Percentiles rank a stretch among this genome's conserved stretches.
These are phyloP conservation scores for Neodiprion lecontei DNA, from an alignment of 1,140 invertebrate species.

Conservation along the genomic window DNA sequence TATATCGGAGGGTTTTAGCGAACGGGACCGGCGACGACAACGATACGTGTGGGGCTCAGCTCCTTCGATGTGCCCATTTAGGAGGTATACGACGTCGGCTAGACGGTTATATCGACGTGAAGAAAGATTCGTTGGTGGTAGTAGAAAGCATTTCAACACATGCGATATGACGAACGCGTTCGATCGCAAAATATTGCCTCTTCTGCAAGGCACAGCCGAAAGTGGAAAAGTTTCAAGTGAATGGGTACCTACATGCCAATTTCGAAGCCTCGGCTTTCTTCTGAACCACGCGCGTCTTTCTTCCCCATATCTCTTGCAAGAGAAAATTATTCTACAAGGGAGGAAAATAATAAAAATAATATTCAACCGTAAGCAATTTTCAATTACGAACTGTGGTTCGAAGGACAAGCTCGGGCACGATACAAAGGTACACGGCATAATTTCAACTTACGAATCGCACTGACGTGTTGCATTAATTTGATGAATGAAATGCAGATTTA, in stretches of 20 bases:
- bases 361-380: neutral
- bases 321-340: neutral
- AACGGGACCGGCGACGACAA: too few relatives aligned
- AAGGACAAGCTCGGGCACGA: neutral
- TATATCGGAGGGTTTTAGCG: too few relatives aligned
- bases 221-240: slow-evolving; percentile 33
- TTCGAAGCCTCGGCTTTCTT: slow-evolving; percentile 12
- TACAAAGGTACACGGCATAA: neutral
- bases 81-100: neutral
- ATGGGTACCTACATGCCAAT: slow-evolving; percentile 2
- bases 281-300: neutral
- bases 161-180: slow-evolving; percentile 35
- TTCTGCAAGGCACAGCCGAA: slow-evolving; percentile 16
- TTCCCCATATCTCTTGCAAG: neutral
- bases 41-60: too few relatives aligned
- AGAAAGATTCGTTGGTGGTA: neutral
- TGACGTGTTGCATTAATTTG: too few relatives aligned
- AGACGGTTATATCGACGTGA: neutral
- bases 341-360: neutral
- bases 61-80: too few relatives aligned
- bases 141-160: neutral
- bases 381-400: neutral
- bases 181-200: slow-evolving; percentile 33
- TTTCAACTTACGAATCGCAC: too few relatives aligned
- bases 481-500: neutral